Percentiles rank a stretch among this genome's conserved stretches.
These are phyloP conservation scores for Ctenopoma kingsleyae DNA, from an alignment of 2,797 vertebrate genomes.

Conservation along the genomic window DNA sequence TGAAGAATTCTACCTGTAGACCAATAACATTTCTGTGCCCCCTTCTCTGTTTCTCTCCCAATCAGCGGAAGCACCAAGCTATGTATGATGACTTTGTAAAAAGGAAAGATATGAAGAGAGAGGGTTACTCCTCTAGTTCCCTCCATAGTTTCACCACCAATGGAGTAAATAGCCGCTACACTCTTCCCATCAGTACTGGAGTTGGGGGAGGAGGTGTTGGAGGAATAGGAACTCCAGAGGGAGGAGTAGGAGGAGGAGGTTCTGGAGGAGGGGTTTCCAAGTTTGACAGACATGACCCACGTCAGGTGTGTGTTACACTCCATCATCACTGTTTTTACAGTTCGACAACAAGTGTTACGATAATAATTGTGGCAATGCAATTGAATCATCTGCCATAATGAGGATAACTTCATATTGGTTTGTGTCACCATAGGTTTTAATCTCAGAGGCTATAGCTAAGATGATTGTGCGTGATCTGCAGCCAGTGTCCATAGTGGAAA, in stretches of 20 bases:
- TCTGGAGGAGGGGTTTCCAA: slow-evolving; percentile 77
- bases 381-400: neutral
- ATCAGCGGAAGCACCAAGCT: slow-evolving; percentile 86
- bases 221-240: slow-evolving; percentile 64
- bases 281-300: slow-evolving; percentile 86
- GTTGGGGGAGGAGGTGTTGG: slow-evolving; percentile 56
- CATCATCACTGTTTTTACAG: neutral
- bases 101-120: slow-evolving; percentile 88
- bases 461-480: slow-evolving; percentile 88
- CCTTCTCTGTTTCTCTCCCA: slow-evolving; percentile 32
- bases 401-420: neutral
- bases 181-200: slow-evolving; percentile 62
- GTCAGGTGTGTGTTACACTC: slow-evolving; percentile 73
- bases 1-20: slow-evolving; percentile 1
- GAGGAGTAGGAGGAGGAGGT: slow-evolving; percentile 71
- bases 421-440: slow-evolving; percentile 72
- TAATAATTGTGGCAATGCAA: neutral
- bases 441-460: slow-evolving; percentile 87
- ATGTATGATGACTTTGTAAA: slow-evolving; percentile 90
- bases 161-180: slow-evolving; percentile 71
- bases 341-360: neutral
- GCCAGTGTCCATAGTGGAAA: slow-evolving; percentile 85
- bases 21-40: slow-evolving; percentile 16
- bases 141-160: slow-evolving; percentile 77
- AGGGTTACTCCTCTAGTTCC: slow-evolving; percentile 81